These are phyloP conservation scores for Berghia stephanieae DNA, from an alignment of 1,140 invertebrate genomes.

Conservation along the genomic window DNA sequence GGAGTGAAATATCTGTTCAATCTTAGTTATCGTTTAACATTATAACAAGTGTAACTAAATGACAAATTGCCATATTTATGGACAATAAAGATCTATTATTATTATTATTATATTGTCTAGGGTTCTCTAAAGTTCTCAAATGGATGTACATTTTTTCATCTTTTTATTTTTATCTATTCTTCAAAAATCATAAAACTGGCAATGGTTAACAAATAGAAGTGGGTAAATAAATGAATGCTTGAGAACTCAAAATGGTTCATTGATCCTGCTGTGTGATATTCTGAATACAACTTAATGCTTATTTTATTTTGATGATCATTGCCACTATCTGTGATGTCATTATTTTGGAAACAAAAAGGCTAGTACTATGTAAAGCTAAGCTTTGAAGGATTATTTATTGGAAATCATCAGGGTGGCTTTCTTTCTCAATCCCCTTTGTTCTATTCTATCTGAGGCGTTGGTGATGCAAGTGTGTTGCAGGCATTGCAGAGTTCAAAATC, in stretches of 20 bases:
- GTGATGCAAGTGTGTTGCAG: not conserved
- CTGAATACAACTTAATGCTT: not conserved
- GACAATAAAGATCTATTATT: no score
- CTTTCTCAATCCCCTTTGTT: no score
- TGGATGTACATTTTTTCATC: not conserved
- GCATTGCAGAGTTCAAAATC: conserved; percentile 5
- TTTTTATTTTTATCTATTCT: not conserved
- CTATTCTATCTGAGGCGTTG: no score
- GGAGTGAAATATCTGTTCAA: no score
- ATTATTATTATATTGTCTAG: no score
- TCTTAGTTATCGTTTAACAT: no score
- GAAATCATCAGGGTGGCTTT: no score
- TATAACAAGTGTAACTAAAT: no score
- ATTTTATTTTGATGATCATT: not conserved
- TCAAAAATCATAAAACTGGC: not conserved
- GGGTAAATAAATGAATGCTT: not conserved
- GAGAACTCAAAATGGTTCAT: not conserved
- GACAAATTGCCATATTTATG: no score
- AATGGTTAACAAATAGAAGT: not conserved
- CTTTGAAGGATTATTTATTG: no score
- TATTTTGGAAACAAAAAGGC: not conserved
- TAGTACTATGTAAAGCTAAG: no score
- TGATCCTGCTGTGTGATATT: not conserved
- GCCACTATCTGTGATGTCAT: not conserved
- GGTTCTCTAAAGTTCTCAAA: no score